A percentile compares a stretch with the other conserved stretches of the same genome.
Evolutionary conservation across 2,888 invertebrate genomes (phyloP).

Genomic region (Sabatieria punctata): DNA sequence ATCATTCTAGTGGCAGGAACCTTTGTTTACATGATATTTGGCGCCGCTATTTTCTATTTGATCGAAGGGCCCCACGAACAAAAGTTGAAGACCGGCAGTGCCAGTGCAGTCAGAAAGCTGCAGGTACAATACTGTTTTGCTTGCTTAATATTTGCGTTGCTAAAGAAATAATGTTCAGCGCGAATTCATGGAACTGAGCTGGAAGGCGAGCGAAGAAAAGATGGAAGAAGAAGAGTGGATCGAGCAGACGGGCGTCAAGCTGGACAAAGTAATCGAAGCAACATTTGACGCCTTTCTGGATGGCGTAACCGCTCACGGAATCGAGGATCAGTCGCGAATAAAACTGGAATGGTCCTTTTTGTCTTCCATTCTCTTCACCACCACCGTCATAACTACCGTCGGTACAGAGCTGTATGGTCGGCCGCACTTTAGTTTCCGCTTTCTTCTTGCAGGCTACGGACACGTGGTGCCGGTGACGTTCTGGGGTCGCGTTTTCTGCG

Average conservation of each 20-base stretch:
- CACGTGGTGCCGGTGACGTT: conserved; percentile 5
- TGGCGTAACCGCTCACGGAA: neutral
- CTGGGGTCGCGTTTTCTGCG: conserved; percentile 1
- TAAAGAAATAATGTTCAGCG: neutral
- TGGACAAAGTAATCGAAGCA: neutral
- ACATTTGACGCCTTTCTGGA: neutral
- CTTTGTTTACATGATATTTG: neutral
- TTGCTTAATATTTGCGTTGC: neutral
- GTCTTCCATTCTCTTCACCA: neutral
- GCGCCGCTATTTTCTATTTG: neutral
- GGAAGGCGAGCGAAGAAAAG: neutral
- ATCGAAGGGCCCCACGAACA: conserved; percentile 3
- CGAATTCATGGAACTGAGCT: neutral
- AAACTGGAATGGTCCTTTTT: neutral
- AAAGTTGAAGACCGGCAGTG: neutral
- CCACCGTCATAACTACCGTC: neutral
- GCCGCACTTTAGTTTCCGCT: neutral
- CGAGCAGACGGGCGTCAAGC: neutral
- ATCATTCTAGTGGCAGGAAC: neutral
- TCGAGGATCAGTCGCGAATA: neutral
- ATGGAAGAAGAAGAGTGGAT: neutral
- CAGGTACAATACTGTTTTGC: neutral
- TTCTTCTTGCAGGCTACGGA: conserved; percentile 4
- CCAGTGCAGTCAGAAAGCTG: neutral
- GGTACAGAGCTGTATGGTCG: neutral